Evolutionary conservation across 2,888 invertebrate genomes (phyloP), one percentile per base, ranked within the genome.

Genomic region (Agrotis ipsilon): DNA sequence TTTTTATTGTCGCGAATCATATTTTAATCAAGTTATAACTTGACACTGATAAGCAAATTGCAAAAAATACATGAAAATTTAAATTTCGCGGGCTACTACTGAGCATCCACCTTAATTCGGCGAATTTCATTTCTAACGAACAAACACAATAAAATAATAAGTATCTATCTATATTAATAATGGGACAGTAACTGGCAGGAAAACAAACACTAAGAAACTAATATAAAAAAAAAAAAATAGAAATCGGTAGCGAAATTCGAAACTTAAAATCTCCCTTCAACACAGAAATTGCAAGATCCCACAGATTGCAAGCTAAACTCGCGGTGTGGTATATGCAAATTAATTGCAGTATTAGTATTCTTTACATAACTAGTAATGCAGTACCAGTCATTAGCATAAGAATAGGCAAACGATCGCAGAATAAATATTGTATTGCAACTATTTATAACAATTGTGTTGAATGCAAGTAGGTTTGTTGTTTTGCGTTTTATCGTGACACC

Each of bases 301-400:
- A 59, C 45, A 54, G n/a, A 64, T 64, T 13, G 39, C 55, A 32
- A 16, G 63, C 51, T 45, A 72, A 78, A 68, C 75, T 63, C 32
- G 61, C 72, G 66, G 78, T 73, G 74, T 68, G 68, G 63, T 80
- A 72, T 77, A 80, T 81, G 79, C 77, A 80, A 83, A 83, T 83
- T 75, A 81, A 81, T 83, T 73, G 80, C 66, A 73, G 62, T 81
- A 82, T 83, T 83, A 78, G 80, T 83, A 82, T 83, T 82, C 82
- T 75, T 68, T 63, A 75, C 83, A 78, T 58, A 49, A 61, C 72
- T 67, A 71, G 75, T 54, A 75, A 83, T 80, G 82, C 78, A 78
- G 82, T 78, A 74, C 83, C 51, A 75, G 58, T 58, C 16, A 82
- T 83, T 83, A 78, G 64, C 83, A 83, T 83, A 76, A 76, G 80